Base-by-base conservation (phyloP, 2,888 invertebrate genomes). In the Rhodophaea formosa region DNA sequence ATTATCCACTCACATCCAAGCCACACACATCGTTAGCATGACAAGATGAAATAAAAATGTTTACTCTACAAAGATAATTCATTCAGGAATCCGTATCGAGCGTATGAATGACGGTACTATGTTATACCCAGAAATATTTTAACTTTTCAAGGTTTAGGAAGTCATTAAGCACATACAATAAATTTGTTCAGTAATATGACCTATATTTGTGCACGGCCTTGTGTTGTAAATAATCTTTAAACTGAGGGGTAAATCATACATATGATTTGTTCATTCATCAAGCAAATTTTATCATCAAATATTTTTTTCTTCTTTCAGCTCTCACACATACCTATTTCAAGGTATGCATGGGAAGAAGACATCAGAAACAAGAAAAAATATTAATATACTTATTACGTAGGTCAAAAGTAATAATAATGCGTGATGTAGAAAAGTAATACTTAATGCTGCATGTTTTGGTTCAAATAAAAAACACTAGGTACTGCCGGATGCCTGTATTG, bases 111-210 rank as follows among this genome's bases (percentile, higher is more conserved):
- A 17, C 12, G 1, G 3, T 39, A 35, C 15, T 51, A 16, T 51
- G 15, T 35, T 16, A 16, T 49, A 35, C 39, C 7, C 12, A 35
- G 32, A 35, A 51, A 29, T 12, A 23, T 23, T 23, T 23, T 5
- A 8, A 51, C 10, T 15, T 35, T 51, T 51, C 51, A 51, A 51
- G 51, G 51, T 16, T 17, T 15, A 35, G 32, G 51, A 35, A 51
- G 51, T 17, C 15, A 32, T 45, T 39, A 5, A 39, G 12, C 12
- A 16, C 17, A 1, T 39, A 35, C 7, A n/a, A 30, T 35, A 17
- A 10, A 8, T 12, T 35, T 15, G 16, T 51, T 35, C 12, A 51
- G 14, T 1, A 12, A n/a, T 16, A 35, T 51, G 51, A 35, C 51
- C 51, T 35, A 51, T 35, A 17, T 35, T 51, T 51, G 14, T 8